These are phyloP conservation scores for Sylvilagus floridanus DNA, from an alignment of 2,797 vertebrate genomes.

Conservation along the genomic window DNA sequence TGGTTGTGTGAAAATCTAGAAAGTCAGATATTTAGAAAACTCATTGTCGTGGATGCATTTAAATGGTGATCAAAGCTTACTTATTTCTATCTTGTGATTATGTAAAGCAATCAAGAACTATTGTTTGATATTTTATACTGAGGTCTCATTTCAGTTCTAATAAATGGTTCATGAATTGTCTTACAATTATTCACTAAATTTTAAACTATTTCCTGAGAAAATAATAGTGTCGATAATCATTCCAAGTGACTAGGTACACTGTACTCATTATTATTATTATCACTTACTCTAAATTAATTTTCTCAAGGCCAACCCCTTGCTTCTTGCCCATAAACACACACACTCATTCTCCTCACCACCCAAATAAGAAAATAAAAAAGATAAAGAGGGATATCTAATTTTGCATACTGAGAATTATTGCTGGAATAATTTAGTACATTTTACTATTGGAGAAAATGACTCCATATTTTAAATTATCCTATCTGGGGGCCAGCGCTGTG, in stretches of 20 bases:
- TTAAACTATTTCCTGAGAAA: slow-evolving; percentile 42
- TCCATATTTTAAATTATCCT: background rate
- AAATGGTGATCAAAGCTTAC: background rate
- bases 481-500: background rate
- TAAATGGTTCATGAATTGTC: slow-evolving; percentile 34
- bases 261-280: slow-evolving; percentile 31
- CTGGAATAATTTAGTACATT: background rate
- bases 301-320: background rate
- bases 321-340: background rate
- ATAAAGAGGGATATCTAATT: slow-evolving; percentile 3
- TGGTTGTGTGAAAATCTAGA: slow-evolving; percentile 21
- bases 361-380: slow-evolving; percentile 12
- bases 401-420: background rate
- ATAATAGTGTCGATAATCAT: background rate
- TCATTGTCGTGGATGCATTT: background rate
- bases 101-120: slow-evolving; percentile 60
- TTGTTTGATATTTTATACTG: slow-evolving; percentile 43
- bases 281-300: slow-evolving; percentile 16
- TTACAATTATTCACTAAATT: slow-evolving; percentile 53
- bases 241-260: background rate
- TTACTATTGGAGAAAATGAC: slow-evolving; percentile 8
- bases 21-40: slow-evolving; percentile 42
- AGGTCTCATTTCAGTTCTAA: slow-evolving; percentile 59
- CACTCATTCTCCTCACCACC: background rate
- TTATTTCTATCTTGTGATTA: slow-evolving; percentile 46